Base-by-base conservation (phyloP, 92 coral and sea anemone genomes). In the Umimayanthus kanabou region DNA sequence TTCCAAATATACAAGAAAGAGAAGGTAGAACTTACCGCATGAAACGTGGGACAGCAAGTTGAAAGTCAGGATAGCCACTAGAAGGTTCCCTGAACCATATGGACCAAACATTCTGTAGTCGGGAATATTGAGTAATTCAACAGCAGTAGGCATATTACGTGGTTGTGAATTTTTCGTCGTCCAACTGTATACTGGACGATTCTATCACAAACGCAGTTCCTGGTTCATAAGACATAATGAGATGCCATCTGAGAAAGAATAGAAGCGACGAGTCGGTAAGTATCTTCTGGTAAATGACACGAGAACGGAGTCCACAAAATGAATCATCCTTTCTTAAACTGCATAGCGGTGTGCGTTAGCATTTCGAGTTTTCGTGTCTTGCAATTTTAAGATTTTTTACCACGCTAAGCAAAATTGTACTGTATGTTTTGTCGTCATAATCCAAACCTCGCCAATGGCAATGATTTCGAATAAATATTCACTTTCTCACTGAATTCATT, bases 161-260 rank as follows among this genome's bases (percentile, higher is more conserved):
- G 69, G n/a, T 61, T 61, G 22, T 61, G 69, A 25, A 20, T 23
- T 61, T 61, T 61, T 61, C 25, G 69, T 18, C 25, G 79, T 75
- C 40, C 53, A 75, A n/a, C 28, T n/a, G 25, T 28, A 75, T 18
- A 75, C 49, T 37, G 11, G 11, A 75, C 49, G 25, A 16, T 75
- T 75, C 53, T 22, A 53, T 18, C 4, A 18, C 49, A 33, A 33
- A 4, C 39, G 42, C 76, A 39, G 26, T 39, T 75, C 50, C 16
- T 75, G 47, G 79, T 75, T 73, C 49, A 73, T 37, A 73, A 43
- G 79, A 39, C 79, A 37, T 43, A 75, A 75, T 75, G 42, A n/a
- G 77, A 73, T 75, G 53, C 79, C 79, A 75, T 75, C 79, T 75
- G 53, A 75, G 53, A 37, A 75, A 75, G 39, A 37, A 61, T 23